phyloP scores from a whole-genome alignment of 35 echinoderm and acorn worm species.

The Anneissia japonica region DNA sequence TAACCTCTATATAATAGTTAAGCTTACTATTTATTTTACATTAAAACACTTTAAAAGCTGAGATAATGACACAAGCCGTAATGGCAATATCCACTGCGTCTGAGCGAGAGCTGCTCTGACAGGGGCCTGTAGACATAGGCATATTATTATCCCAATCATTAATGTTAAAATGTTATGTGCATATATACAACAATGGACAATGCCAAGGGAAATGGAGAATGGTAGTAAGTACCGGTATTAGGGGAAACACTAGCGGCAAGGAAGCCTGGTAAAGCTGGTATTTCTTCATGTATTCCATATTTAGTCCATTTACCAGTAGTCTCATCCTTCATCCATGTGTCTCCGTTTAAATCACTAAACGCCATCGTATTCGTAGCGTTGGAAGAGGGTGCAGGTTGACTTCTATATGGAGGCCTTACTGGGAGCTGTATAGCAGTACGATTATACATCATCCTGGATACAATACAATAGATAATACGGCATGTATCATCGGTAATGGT shows the following conservation, averaged over 20 bases:
- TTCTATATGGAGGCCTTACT: background rate
- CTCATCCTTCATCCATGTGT: background rate
- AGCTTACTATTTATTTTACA: no score
- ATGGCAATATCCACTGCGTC: no score
- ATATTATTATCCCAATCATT: no score
- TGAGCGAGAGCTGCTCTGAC: no score
- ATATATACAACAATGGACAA: no score
- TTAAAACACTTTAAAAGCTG: no score
- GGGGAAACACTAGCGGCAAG: background rate
- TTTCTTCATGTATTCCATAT: background rate
- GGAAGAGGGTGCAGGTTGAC: background rate
- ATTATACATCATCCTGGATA: background rate
- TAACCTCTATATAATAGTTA: no score
- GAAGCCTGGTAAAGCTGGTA: background rate
- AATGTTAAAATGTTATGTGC: no score
- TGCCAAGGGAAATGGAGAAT: no score
- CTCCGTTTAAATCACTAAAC: background rate
- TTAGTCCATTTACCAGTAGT: background rate
- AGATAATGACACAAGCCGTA: no score
- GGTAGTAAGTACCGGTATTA: no score
- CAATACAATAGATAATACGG: background rate
- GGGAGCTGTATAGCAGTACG: background rate
- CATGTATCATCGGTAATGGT: background rate
- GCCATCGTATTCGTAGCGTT: background rate
- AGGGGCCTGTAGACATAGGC: no score